Evolutionary conservation across 2,113 vertebrate genomes (phyloP).

Genomic region (Hemibagrus wyckioides): DNA sequence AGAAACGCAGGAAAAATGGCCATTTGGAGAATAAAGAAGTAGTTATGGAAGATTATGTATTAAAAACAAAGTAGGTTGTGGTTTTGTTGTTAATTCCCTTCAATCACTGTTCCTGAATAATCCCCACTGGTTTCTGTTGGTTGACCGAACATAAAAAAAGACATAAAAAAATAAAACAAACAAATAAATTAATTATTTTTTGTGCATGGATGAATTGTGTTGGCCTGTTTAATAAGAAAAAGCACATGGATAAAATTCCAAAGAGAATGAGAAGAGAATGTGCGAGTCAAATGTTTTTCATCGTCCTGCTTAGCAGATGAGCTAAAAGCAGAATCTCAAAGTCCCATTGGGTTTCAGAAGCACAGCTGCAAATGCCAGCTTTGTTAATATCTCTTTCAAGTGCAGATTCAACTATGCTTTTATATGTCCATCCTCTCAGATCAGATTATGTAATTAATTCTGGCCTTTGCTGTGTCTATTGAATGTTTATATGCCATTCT

Average conservation of each 20-base stretch:
- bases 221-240: not conserved
- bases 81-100: not conserved
- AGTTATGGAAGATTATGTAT: not conserved
- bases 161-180: not conserved
- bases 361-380: slow-evolving; percentile 35
- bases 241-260: not conserved
- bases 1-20: not conserved
- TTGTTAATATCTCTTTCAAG: slow-evolving; percentile 31
- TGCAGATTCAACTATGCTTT: slow-evolving; percentile 11
- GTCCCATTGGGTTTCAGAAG: slow-evolving; percentile 14
- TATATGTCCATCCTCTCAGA: slow-evolving; percentile 8
- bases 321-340: slow-evolving; percentile 38
- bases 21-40: not conserved
- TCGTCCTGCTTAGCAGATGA: slow-evolving; percentile 12
- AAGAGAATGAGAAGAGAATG: not conserved
- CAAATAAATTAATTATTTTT: not conserved
- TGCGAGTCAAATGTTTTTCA: slow-evolving; percentile 2
- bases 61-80: not conserved
- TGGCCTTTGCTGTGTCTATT: not conserved
- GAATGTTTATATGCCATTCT: not conserved
- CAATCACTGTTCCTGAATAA: not conserved
- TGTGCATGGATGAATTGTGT: not conserved
- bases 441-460: not conserved
- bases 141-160: not conserved
- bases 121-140: not conserved